Percentiles rank a stretch among this genome's conserved stretches.
phyloP scores from a whole-genome alignment of 2,113 vertebrate genomes.

The Sterna hirundo region DNA sequence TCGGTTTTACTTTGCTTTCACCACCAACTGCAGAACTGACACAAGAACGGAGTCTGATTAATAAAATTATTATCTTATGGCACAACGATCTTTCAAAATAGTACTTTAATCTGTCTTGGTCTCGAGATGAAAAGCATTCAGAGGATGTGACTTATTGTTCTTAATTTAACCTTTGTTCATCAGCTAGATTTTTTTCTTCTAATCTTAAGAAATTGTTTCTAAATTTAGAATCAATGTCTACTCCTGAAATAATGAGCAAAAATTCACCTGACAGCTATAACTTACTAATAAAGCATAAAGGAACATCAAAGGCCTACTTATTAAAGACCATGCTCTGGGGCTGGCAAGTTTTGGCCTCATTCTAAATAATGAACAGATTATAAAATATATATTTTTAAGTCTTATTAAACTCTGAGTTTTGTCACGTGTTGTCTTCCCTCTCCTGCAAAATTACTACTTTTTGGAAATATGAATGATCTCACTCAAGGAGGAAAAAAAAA shows the following conservation, averaged over 20 bases:
- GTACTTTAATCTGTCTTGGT: neutral
- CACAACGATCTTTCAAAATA: neutral
- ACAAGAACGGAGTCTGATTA: neutral
- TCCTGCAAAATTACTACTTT: neutral
- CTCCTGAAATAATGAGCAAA: neutral
- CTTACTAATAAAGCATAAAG: conserved; percentile 20
- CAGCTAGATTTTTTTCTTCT: neutral
- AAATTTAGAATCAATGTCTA: neutral
- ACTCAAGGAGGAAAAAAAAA: neutral
- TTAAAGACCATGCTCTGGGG: neutral
- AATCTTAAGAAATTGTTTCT: neutral
- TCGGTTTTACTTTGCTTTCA: neutral
- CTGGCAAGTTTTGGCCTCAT: neutral
- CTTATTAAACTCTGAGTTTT: neutral
- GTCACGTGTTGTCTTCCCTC: neutral
- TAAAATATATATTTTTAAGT: neutral
- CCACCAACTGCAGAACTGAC: neutral
- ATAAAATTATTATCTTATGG: neutral
- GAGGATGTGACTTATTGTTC: neutral
- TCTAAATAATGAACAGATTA: neutral
- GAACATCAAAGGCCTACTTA: conserved; percentile 19
- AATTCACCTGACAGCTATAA: conserved; percentile 12
- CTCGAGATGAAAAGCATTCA: neutral
- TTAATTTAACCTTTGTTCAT: conserved; percentile 20
- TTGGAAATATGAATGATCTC: neutral